These are phyloP conservation scores for Montipora cactus DNA, from an alignment of 64 coral and sea anemone species.

Conservation along the genomic window DNA sequence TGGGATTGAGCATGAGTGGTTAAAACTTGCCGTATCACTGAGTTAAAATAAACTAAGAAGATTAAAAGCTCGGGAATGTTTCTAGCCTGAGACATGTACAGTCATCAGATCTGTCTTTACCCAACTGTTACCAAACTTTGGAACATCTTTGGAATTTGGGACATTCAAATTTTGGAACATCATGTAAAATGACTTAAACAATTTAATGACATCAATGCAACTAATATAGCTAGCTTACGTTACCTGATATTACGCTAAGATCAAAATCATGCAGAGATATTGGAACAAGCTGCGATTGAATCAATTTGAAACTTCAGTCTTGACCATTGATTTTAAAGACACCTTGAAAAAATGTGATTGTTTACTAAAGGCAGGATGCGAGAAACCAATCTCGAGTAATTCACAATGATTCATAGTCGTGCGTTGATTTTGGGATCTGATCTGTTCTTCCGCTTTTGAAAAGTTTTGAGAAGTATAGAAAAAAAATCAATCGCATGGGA, in stretches of 20 bases:
- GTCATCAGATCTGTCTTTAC: too few species aligned
- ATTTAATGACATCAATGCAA: too few species aligned
- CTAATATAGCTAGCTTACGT: neutral
- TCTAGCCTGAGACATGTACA: too few species aligned
- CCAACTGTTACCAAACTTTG: too few species aligned
- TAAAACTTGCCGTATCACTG: too few species aligned
- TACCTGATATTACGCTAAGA: neutral
- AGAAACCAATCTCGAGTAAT: conserved; percentile 1
- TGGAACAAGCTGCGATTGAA: neutral
- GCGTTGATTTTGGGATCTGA: neutral
- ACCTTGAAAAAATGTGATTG: neutral
- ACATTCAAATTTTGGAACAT: too few species aligned
- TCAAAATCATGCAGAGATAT: neutral
- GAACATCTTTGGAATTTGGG: too few species aligned
- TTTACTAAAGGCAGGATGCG: neutral
- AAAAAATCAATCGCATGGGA: neutral
- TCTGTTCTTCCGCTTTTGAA: neutral
- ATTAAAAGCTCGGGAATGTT: too few species aligned
- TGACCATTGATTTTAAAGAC: conserved; percentile 16
- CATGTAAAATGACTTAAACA: too few species aligned
- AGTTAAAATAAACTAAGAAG: too few species aligned
- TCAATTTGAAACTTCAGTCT: neutral
- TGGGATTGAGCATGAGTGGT: too few species aligned
- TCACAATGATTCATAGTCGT: too few species aligned
- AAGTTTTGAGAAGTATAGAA: neutral